Evolutionary conservation across 2,113 vertebrate species (phyloP).

Genomic region (Rafetus swinhoei): DNA sequence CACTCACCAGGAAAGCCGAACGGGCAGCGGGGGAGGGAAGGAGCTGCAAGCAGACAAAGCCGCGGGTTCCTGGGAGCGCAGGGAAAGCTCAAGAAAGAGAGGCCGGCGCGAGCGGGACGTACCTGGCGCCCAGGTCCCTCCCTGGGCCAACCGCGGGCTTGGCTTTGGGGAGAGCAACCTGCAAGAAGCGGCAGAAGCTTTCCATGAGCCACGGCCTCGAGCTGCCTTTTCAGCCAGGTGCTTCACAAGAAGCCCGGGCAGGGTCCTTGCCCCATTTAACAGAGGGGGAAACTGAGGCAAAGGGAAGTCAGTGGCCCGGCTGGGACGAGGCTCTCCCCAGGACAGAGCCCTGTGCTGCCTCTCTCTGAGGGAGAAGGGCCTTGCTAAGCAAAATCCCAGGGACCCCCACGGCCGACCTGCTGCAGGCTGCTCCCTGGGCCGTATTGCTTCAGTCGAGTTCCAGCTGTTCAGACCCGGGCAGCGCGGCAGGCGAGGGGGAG

Average conservation of each 20-base stretch:
- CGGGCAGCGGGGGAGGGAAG: not conserved
- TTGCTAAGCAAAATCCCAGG: not conserved
- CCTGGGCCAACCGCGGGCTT: constrained; percentile 71
- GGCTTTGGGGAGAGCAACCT: constrained; percentile 75
- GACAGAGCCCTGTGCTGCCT: not conserved
- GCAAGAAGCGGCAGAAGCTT: not conserved
- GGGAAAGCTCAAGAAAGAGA: not conserved
- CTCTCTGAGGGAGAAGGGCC: not conserved
- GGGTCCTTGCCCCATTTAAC: not conserved
- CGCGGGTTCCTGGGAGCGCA: not conserved
- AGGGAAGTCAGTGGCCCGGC: not conserved
- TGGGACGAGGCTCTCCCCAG: not conserved
- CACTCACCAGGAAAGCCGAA: not conserved
- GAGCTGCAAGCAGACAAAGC: not conserved
- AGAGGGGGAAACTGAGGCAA: not conserved
- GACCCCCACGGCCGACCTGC: not conserved
- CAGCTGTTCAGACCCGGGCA: not conserved
- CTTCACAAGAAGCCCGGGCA: not conserved
- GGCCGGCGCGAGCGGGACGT: not conserved
- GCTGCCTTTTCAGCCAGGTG: not conserved
- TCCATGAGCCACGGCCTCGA: not conserved
- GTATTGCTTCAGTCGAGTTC: not conserved
- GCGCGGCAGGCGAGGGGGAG: not conserved
- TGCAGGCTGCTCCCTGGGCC: not conserved
- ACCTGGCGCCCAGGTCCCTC: constrained; percentile 56